Evolutionary conservation across 1,140 invertebrate species (phyloP), one percentile per base, ranked within the genome.

Genomic region (Cydia amplana): DNA sequence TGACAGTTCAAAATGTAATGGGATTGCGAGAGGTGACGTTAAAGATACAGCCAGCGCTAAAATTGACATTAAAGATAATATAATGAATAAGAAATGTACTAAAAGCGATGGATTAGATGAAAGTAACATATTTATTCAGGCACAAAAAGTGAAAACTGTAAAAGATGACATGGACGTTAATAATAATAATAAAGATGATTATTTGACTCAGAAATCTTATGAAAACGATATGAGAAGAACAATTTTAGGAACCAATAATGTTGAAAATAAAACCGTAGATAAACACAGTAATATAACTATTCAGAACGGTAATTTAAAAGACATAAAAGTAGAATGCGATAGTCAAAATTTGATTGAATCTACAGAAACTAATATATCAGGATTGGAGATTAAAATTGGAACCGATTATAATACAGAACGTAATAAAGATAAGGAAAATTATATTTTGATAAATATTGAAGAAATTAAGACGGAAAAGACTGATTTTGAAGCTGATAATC

Each of bases 151-250:
- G 4, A 5, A n/a, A 51, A 51, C 16, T 51, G 1, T 0, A 51
- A 12, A 4, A n/a, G 16, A 51, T n/a, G 46, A 51, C 16, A 51
- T 51, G 46, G 46, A 51, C n/a, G 16, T 51, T 51, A 51, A 51
- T 51, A 51, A 51, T 51, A 51, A 51, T 51, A 51, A 51, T 51
- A 16, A 46, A 46, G 49, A 51, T 51, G 49, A 51, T 51, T 7
- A n/a, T 51, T 18, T 18, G 16, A 51, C n/a, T n/a, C 5, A 51
- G 7, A 7, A 18, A n/a, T 18, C 0, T 18, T 1, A 51, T 18
- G n/a, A 51, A 51, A 51, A 51, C n/a, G n/a, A 2, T 18, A 0
- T 18, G 3, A 5, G 12, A 18, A 51, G n/a, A 51, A 18, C 49
- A 7, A 51, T 2, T 51, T 1, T 5, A 16, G 43, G 7, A 6